A percentile compares a stretch with the other conserved stretches of the same genome.
These are phyloP conservation scores for Xanthia icteritia DNA, from an alignment of 2,888 invertebrate genomes.

Conservation along the genomic window DNA sequence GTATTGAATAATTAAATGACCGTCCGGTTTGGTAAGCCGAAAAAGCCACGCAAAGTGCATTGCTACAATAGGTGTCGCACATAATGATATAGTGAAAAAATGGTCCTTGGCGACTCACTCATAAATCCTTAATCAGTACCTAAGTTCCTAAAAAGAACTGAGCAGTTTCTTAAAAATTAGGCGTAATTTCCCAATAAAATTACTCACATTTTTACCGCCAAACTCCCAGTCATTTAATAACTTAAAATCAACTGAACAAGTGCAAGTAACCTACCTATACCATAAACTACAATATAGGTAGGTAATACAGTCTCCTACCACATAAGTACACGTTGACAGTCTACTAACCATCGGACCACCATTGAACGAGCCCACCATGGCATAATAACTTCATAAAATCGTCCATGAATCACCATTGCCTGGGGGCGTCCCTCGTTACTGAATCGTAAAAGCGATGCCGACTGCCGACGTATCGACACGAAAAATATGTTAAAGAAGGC, in stretches of 20 bases:
- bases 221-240: neutral
- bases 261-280: conserved; percentile 3
- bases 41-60: neutral
- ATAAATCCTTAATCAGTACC: neutral
- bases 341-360: conserved; percentile 51
- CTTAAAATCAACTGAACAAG: neutral
- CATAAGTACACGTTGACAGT: conserved; percentile 35
- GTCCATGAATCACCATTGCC: conserved; percentile 72
- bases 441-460: conserved; percentile 69
- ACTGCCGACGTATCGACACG: conserved; percentile 28
- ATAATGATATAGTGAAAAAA: neutral
- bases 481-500: conserved; percentile 29
- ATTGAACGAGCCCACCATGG: conserved; percentile 56
- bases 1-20: conserved; percentile 12
- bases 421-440: conserved; percentile 72
- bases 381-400: conserved; percentile 67
- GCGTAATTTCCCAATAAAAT: neutral
- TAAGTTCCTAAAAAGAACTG: too few relatives aligned
- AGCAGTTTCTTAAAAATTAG: neutral
- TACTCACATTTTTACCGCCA: neutral
- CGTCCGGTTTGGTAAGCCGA: neutral
- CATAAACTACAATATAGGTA: neutral
- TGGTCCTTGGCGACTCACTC: neutral
- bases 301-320: neutral
- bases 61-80: neutral